Conservation (phyloP, 2,113 vertebrate genomes). For the Lampris incognitus region DNA sequence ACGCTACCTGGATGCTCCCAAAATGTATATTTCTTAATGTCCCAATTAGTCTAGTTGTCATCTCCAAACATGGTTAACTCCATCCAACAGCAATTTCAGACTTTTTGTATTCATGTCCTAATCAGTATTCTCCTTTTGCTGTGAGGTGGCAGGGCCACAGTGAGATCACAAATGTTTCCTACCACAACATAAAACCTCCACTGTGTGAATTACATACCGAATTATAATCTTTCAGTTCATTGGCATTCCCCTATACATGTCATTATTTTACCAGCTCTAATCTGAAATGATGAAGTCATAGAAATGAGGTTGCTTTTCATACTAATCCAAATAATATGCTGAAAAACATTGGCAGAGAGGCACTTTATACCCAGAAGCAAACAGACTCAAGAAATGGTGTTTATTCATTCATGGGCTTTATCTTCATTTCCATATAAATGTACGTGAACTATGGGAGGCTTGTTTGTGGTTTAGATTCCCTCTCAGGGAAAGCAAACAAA, state of each 20-base stretch:
- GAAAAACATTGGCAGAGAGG: conserved; percentile 36
- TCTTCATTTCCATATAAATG: conserved; percentile 75
- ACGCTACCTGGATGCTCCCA: too few relatives aligned
- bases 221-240: conserved; percentile 31
- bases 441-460: conserved; percentile 50
- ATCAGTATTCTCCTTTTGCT: too few relatives aligned
- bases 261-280: conserved; percentile 58
- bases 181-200: background rate
- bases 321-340: conserved; percentile 43
- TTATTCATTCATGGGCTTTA: conserved; percentile 63
- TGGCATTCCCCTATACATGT: conserved; percentile 51
- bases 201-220: background rate
- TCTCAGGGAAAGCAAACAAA: conserved; percentile 54
- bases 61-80: too few relatives aligned
- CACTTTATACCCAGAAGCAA: conserved; percentile 51
- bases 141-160: too few relatives aligned
- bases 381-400: conserved; percentile 37
- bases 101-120: too few relatives aligned
- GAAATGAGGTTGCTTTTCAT: conserved; percentile 51
- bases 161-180: conserved; percentile 19
- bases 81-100: too few relatives aligned
- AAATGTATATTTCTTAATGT: too few relatives aligned
- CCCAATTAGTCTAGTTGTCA: too few relatives aligned
- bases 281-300: conserved; percentile 57
- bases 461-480: conserved; percentile 55